Base-by-base conservation (phyloP, 2,888 invertebrate species). In the Branchipolynoe longqiensis region DNA sequence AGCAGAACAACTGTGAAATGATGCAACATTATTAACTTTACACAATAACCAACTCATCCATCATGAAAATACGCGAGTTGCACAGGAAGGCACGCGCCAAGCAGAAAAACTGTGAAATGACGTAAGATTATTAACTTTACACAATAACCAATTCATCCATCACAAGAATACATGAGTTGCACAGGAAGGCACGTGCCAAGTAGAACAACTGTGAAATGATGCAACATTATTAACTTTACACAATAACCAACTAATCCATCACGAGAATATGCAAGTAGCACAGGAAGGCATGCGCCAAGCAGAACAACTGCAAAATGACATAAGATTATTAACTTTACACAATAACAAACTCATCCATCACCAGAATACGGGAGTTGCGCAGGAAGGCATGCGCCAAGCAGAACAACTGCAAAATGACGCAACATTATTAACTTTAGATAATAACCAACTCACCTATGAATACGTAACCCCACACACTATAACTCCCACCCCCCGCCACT, bases 131-230 rank as follows among this genome's bases (percentile, higher is more conserved):
- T 56, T 18, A n/a, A n/a, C n/a, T n/a, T n/a, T n/a, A n/a, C n/a
- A n/a, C n/a, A n/a, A n/a, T n/a, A n/a, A n/a, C n/a, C n/a, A n/a
- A n/a, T 86, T 92, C 92, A 86, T 92, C 92, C 87, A 92, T 88
- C 6, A 93, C 89, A 22, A 93, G 87, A 22, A 82, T 33, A 14
- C 62, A 31, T 82, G 91, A 91, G 84, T 92, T 89, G 31, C 92
- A 90, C 6, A 93, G 87, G 54, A 83, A 93, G 90, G 93, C 93
- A 48, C 93, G 89, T 0, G 93, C 93, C 87, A 93, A 88, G 87
- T 92, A 93, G 83, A 93, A 90, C 56, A 93, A 88, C 92, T 93
- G 88, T n/a, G n/a, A n/a, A n/a, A n/a, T n/a, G n/a, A n/a, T n/a
- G n/a, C n/a, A n/a, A n/a, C n/a, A 93, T n/a, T n/a, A n/a, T n/a